Evolutionary conservation across 2,113 vertebrate species (phyloP).

Genomic region (Tylochromis polylepis): DNA sequence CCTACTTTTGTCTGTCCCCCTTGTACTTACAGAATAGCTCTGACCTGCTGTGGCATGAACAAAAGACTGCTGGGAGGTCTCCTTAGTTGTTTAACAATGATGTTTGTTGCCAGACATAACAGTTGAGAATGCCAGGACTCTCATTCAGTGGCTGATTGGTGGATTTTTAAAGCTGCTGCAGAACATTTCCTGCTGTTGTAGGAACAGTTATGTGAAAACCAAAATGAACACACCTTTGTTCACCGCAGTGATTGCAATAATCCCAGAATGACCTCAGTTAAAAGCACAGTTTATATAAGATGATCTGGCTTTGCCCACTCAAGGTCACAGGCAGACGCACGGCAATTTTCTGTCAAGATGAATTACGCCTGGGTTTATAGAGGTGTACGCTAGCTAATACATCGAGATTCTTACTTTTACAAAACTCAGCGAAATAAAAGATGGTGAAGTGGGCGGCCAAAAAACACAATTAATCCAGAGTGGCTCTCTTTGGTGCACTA

Average conservation of each 20-base stretch:
- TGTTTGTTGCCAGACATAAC: background rate
- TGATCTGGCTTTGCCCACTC: background rate
- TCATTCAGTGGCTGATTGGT: background rate
- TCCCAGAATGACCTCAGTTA: background rate
- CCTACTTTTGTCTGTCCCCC: background rate
- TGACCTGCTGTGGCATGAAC: background rate
- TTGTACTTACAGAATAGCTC: background rate
- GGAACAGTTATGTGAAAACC: background rate
- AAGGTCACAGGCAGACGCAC: background rate
- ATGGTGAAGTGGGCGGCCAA: background rate
- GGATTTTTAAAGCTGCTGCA: background rate
- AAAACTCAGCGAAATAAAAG: background rate
- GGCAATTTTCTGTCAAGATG: background rate
- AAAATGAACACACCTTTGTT: background rate
- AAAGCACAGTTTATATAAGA: background rate
- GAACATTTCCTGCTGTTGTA: background rate
- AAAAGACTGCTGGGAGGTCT: background rate
- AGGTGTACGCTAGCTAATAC: background rate
- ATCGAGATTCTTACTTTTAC: background rate
- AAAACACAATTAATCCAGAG: constrained; percentile 30
- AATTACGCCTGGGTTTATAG: background rate
- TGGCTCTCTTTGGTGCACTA: constrained; percentile 1
- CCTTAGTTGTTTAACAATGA: background rate
- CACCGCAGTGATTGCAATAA: background rate
- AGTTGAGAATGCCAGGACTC: background rate